Conservation (phyloP, 2,797 vertebrate species). For the Diplodus sargus region DNA sequence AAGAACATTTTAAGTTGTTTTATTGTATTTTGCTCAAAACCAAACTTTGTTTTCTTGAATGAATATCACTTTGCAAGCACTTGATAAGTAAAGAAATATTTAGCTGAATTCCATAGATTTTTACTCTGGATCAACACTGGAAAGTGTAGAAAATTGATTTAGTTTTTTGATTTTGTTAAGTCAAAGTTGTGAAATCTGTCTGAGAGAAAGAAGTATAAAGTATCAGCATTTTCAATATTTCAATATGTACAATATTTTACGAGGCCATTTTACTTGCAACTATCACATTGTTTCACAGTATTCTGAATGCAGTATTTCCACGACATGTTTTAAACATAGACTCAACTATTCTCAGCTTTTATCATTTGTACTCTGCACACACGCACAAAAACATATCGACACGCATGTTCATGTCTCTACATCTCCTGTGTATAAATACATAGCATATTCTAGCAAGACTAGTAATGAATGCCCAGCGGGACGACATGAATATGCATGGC, state of each 20-base stretch:
- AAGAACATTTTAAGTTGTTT: too few relatives aligned
- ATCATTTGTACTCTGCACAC: not conserved
- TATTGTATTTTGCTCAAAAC: too few relatives aligned
- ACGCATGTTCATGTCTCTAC: conserved; percentile 3
- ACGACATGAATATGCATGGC: conserved; percentile 78
- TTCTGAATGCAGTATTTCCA: conserved; percentile 4
- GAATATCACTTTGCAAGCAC: too few relatives aligned
- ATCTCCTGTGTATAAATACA: conserved; percentile 46
- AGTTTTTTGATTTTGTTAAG: too few relatives aligned
- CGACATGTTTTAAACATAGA: not conserved
- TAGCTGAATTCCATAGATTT: too few relatives aligned
- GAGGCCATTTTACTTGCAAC: not conserved
- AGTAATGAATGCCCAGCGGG: conserved; percentile 63
- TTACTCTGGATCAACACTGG: too few relatives aligned
- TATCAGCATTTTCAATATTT: too few relatives aligned
- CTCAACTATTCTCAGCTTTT: not conserved
- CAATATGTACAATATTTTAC: not conserved
- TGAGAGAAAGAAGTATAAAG: not conserved
- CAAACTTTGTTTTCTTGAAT: too few relatives aligned
- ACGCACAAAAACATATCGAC: conserved; percentile 7
- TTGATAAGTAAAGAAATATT: too few relatives aligned
- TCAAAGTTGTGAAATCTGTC: not conserved
- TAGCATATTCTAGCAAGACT: conserved; percentile 33
- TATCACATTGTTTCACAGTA: not conserved
- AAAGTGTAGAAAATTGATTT: too few relatives aligned